Conservation (phyloP, 2,888 invertebrate genomes). For the Geotrupes spiniger region DNA sequence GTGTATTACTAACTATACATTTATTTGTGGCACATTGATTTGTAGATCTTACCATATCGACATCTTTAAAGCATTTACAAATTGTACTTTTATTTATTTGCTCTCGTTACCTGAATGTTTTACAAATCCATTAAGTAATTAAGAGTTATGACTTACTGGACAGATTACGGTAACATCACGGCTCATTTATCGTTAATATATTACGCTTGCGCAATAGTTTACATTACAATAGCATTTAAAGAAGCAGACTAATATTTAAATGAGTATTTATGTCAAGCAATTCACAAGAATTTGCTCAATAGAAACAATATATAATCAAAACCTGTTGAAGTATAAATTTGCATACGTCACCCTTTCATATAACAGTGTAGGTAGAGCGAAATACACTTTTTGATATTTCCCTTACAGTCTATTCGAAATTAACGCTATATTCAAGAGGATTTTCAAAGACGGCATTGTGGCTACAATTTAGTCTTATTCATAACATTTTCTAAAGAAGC, state of each 20-base stretch:
- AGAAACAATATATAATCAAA: conserved; percentile 41
- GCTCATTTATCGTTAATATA: too few relatives aligned
- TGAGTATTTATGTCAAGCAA: conserved; percentile 14
- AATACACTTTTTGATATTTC: conserved; percentile 45
- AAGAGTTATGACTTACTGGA: too few relatives aligned
- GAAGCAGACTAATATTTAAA: conserved; percentile 7
- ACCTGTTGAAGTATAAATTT: conserved; percentile 45
- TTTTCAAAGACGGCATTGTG: conserved; percentile 60
- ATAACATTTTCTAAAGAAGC: conserved; percentile 54
- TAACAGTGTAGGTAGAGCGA: conserved; percentile 27
- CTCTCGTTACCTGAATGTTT: too few relatives aligned
- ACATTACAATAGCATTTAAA: conserved; percentile 1
- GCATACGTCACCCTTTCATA: conserved; percentile 37
- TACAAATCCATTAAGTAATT: too few relatives aligned
- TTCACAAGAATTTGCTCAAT: conserved; percentile 18
- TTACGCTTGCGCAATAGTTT: too few relatives aligned
- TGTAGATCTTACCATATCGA: too few relatives aligned
- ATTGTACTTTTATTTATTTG: too few relatives aligned
- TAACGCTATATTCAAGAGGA: conserved; percentile 61
- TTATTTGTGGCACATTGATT: too few relatives aligned
- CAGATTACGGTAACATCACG: too few relatives aligned
- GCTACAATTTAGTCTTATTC: conserved; percentile 63
- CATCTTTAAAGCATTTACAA: too few relatives aligned
- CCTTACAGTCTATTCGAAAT: conserved; percentile 50
- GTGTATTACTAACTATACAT: too few relatives aligned